Conservation (phyloP, 2,888 invertebrate species). For the Mechanitis messenoides region DNA sequence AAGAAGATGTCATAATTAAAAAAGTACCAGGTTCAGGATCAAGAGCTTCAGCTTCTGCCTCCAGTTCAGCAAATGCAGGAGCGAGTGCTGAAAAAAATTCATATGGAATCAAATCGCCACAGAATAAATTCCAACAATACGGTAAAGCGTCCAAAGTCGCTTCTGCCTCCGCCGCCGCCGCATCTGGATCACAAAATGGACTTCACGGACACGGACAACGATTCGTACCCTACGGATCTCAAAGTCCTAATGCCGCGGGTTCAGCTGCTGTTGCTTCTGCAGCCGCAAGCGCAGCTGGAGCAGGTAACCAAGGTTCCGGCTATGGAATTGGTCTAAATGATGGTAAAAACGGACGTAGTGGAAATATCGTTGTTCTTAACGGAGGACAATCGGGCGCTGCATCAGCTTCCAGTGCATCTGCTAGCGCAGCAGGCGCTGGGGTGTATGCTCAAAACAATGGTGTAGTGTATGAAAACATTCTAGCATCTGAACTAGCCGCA, state of each 20-base stretch:
- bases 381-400: constrained; percentile 7
- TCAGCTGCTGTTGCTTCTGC: constrained; percentile 12
- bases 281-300: constrained; percentile 4
- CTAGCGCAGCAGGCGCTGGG: constrained; percentile 9
- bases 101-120: neutral
- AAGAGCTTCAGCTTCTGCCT: neutral
- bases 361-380: neutral
- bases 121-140: constrained; percentile 12
- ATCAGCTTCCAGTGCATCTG: constrained; percentile 7
- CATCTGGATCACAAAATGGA: no score
- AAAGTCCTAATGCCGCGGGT: no score
- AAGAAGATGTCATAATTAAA: constrained; percentile 49
- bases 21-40: constrained; percentile 16
- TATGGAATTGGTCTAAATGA: neutral
- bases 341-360: neutral
- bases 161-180: constrained; percentile 10
- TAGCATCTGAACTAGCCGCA: no score
- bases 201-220: no score
- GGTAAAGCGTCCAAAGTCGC: constrained; percentile 5
- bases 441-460: no score
- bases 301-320: constrained; percentile 6
- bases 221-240: no score
- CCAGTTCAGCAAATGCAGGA: constrained; percentile 4
- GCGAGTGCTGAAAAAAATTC: neutral
- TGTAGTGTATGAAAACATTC: no score